Conservation (phyloP, 2,797 vertebrate genomes). For the Tokudaia tokunoshimensis region DNA sequence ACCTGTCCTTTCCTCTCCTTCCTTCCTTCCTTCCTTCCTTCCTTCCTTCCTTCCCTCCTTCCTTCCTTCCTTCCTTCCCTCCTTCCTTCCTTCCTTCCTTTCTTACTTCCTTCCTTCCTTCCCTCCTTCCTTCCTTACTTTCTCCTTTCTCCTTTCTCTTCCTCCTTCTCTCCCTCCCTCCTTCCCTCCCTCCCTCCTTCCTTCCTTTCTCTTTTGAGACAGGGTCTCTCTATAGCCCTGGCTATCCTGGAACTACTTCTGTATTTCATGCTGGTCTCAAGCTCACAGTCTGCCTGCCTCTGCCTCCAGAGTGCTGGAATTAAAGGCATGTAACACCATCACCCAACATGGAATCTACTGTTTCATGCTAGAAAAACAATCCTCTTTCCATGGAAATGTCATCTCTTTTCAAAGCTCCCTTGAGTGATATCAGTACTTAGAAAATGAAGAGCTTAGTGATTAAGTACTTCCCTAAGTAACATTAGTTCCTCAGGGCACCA, state of each 20-base stretch:
- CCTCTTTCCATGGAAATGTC: not conserved
- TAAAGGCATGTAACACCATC: not conserved
- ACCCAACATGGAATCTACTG: not conserved
- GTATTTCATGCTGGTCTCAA: not conserved
- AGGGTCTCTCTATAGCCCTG: not conserved
- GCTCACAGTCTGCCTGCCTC: not conserved
- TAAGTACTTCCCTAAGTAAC: not conserved
- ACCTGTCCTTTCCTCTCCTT: not conserved
- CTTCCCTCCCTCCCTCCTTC: not conserved
- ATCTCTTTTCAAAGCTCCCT: not conserved
- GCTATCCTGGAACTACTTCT: not conserved
- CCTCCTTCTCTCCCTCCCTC: no score
- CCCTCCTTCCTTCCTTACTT: no score
- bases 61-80: no score
- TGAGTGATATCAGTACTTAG: not conserved
- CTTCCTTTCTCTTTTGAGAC: not conserved
- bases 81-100: no score
- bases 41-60: no score
- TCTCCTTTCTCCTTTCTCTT: no score
- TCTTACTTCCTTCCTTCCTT: no score
- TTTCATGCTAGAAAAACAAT: constrained; percentile 21
- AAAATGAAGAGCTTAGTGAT: not conserved
- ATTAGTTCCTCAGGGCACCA: not conserved
- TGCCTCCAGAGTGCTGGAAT: not conserved
- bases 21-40: no score